Evolutionary conservation across 2,797 vertebrate genomes (phyloP).

Genomic region (Hydrophis major): DNA sequence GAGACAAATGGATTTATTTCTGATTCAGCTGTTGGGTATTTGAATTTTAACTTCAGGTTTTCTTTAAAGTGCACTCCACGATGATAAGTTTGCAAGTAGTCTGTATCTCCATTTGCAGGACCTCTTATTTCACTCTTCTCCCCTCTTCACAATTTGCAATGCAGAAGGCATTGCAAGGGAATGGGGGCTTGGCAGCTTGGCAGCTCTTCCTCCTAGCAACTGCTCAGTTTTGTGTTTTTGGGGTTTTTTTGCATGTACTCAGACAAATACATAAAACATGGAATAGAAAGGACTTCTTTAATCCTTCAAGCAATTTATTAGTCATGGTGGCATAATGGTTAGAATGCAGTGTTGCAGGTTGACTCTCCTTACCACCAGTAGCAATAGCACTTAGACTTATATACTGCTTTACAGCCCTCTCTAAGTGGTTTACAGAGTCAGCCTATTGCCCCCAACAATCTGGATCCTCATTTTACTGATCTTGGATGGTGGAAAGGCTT

Average conservation of each 20-base stretch:
- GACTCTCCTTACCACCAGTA: too few species aligned
- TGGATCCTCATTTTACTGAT: too few species aligned
- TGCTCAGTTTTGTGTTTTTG: neutral
- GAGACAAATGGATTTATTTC: neutral
- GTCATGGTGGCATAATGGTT: neutral
- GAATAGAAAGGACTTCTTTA: neutral
- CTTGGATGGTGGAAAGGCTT: too few species aligned
- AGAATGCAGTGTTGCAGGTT: neutral
- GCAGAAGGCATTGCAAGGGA: neutral
- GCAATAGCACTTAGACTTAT: too few species aligned
- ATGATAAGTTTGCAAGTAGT: neutral
- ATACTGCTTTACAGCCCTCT: too few species aligned
- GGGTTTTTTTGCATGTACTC: neutral
- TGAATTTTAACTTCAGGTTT: neutral
- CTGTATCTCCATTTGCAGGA: neutral
- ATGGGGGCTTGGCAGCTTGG: neutral
- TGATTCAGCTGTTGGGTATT: neutral
- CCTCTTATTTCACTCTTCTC: neutral
- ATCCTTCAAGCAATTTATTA: neutral
- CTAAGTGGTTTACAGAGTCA: too few species aligned
- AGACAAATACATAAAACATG: neutral
- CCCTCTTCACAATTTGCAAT: neutral
- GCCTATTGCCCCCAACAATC: too few species aligned
- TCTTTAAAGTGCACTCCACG: neutral
- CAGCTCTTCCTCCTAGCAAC: neutral